These are phyloP conservation scores for Formica aserva DNA, from an alignment of 2,888 invertebrate genomes.

Conservation along the genomic window DNA sequence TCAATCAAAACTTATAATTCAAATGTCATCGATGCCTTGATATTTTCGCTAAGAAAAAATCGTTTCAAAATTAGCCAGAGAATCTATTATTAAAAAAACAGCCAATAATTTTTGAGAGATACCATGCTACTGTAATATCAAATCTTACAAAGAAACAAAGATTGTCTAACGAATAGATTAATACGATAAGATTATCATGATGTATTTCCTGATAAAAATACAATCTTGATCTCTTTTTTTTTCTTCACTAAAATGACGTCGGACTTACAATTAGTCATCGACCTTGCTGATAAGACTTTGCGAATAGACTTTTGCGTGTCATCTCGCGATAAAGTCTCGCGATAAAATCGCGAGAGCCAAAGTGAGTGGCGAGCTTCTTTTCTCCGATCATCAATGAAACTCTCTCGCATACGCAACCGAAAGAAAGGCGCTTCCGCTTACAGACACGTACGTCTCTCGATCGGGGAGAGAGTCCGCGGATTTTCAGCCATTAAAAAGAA, in stretches of 20 bases:
- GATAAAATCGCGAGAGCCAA: too few species aligned
- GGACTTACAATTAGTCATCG: neutral
- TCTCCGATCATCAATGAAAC: neutral
- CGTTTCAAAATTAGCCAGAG: neutral
- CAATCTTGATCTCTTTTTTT: neutral
- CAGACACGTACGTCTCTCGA: neutral
- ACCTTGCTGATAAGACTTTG: conserved; percentile 5
- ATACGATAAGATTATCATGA: neutral
- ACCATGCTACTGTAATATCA: neutral
- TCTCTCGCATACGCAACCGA: neutral
- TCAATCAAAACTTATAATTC: neutral
- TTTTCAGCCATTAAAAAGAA: neutral
- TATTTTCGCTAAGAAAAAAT: neutral
- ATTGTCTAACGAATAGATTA: neutral
- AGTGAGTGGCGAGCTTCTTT: neutral
- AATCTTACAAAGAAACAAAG: neutral
- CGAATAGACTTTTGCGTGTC: neutral
- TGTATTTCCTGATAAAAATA: neutral
- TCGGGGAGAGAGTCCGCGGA: neutral
- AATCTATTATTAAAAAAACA: neutral
- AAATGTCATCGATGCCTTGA: neutral
- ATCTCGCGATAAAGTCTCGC: neutral
- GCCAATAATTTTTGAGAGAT: neutral
- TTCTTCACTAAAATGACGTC: neutral
- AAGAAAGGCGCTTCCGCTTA: conserved; percentile 28